Base-by-base conservation (phyloP, 2,888 invertebrate genomes). In the Bembecia ichneumoniformis region DNA sequence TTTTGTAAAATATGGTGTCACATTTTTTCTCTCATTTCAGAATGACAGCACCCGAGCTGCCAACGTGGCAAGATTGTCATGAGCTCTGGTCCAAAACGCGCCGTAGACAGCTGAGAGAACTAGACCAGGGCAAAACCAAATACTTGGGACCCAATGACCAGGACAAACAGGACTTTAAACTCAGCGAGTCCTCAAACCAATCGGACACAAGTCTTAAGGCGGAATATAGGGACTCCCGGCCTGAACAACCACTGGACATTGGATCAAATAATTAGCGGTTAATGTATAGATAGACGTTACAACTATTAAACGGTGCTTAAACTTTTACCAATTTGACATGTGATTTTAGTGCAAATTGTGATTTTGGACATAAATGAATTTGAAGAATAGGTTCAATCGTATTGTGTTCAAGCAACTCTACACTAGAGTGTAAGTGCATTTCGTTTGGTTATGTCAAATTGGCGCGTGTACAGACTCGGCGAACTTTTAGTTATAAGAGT, bases 71-170 rank as follows among this genome's bases (percentile, higher is more conserved):
- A 82, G 99, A 99, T 83, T 99, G 99, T 76, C 99, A 99, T 87
- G 99, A 99, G 82, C 89, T 99, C 71, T 99, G 99, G 98, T 96
- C 97, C 66, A 99, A 99, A 82, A 96, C 95, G 74, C 91, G 97
- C n/a, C 92, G 96, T 61, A 89, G 92, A 34, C 94, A 94, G 74
- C 90, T 94, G 70, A 89, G 94, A 45, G 95, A 96, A 66, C 94
- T 93, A 69, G 91, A 91, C 64, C 91, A 91, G 58, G 56, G 58
- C 5, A 64, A 66, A 49, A 60, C 58, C 14, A 68, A 67, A 50
- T 54, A 58, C 3, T 65, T 62, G 52, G 57, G 56, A 11, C 58
- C 56, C 54, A 53, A 57, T n/a, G 60, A 68, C 52, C 71, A 72
- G 45, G 62, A 64, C 49, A 66, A 62, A 51, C 62, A 65, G 40